phyloP scores from a whole-genome alignment of 2,888 invertebrate genomes.

The Escarpia spicata region DNA sequence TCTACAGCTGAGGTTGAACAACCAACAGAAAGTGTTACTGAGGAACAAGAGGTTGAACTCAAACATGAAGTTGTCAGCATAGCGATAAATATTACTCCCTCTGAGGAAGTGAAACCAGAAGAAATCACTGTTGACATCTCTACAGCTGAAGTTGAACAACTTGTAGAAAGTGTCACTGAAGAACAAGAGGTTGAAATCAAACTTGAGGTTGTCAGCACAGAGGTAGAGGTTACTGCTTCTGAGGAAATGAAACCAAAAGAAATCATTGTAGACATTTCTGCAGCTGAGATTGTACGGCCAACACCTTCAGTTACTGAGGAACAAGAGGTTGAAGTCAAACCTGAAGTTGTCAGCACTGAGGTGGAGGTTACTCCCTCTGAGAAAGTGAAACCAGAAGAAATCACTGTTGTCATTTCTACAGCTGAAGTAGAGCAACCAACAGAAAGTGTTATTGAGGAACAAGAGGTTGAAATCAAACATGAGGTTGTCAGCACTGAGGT shows the following conservation, averaged over 20 bases:
- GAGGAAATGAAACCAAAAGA: too few relatives aligned
- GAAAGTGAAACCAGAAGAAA: neutral
- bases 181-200: constrained; percentile 4
- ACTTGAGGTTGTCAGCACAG: neutral
- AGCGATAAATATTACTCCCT: neutral
- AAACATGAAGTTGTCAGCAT: constrained; percentile 23
- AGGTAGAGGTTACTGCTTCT: too few relatives aligned
- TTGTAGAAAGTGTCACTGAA: too few relatives aligned
- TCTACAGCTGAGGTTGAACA: neutral
- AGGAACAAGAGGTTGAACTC: neutral
- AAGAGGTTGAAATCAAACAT: neutral
- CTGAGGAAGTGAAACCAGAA: constrained; percentile 8
- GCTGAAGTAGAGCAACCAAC: constrained; percentile 8
- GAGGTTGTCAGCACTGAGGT: constrained; percentile 9
- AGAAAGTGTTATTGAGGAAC: constrained; percentile 22
- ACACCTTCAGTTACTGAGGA: neutral
- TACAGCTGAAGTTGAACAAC: neutral
- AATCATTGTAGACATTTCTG: too few relatives aligned
- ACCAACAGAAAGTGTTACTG: neutral
- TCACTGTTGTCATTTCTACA: neutral
- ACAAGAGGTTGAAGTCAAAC: neutral
- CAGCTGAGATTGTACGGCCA: too few relatives aligned
- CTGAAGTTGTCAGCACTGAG: neutral
- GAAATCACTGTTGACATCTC: neutral
- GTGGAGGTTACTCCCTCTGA: neutral